Evolutionary conservation across 2,888 invertebrate species (phyloP).

Genomic region (Arge pagana): DNA sequence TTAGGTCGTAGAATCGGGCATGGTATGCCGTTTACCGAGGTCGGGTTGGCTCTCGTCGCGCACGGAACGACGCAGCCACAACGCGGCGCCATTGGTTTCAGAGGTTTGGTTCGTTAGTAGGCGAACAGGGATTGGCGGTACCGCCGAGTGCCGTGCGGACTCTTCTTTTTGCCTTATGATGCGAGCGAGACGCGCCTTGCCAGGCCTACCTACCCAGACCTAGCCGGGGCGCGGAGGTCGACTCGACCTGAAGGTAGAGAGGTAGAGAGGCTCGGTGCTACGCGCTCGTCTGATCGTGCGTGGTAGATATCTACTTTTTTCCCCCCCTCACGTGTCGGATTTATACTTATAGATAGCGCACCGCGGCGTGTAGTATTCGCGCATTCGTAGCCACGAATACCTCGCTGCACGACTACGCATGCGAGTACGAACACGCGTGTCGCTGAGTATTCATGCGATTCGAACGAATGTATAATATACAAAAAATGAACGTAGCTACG

Average conservation of each 20-base stretch:
- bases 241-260: too few species aligned
- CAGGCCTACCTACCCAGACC: constrained; percentile 22
- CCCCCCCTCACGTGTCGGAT: too few species aligned
- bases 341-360: too few species aligned
- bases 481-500: too few species aligned
- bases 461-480: too few species aligned
- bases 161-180: constrained; percentile 47
- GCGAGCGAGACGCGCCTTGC: constrained; percentile 35
- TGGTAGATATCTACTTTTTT: constrained; percentile 5
- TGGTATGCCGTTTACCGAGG: constrained; percentile 6
- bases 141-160: constrained; percentile 31
- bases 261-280: neutral
- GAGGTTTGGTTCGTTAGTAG: constrained; percentile 52
- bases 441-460: too few species aligned
- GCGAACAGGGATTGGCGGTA: constrained; percentile 43
- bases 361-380: too few species aligned
- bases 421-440: too few species aligned
- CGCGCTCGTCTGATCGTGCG: constrained; percentile 6
- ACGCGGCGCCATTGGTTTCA: constrained; percentile 41
- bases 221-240: neutral
- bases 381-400: too few species aligned
- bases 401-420: too few species aligned
- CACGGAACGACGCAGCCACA: constrained; percentile 10
- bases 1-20: too few species aligned
- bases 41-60: constrained; percentile 7